These are phyloP conservation scores for Drosophila hawaiiensis DNA, from an alignment of 2,888 invertebrate species.

Conservation along the genomic window DNA sequence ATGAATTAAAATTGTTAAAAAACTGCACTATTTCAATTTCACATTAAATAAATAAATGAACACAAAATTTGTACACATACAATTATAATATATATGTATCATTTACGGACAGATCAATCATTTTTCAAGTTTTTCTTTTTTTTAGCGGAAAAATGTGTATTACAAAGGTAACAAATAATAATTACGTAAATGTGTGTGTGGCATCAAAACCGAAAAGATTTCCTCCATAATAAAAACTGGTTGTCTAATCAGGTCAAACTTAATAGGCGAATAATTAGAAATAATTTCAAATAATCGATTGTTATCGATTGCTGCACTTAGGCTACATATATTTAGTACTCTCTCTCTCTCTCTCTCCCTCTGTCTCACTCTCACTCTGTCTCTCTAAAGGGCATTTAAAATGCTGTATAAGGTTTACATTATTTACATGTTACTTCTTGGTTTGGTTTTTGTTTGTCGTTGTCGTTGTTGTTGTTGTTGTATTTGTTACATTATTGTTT, in stretches of 20 bases:
- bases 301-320: constrained; percentile 3
- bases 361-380: background rate
- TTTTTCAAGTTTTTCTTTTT: background rate
- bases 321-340: background rate
- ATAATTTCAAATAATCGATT: constrained; percentile 3
- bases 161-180: constrained; percentile 3
- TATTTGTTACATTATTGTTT: constrained; percentile 67
- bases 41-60: background rate
- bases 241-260: constrained; percentile 3
- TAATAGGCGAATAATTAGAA: constrained; percentile 7
- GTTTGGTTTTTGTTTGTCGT: constrained; percentile 21
- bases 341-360: background rate
- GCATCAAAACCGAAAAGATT: constrained; percentile 1
- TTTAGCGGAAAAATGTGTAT: background rate
- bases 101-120: background rate
- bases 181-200: constrained; percentile 6
- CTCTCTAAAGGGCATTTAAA: background rate
- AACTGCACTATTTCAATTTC: no score
- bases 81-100: background rate
- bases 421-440: constrained; percentile 24
- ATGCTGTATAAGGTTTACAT: constrained; percentile 12
- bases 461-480: constrained; percentile 18
- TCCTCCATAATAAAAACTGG: constrained; percentile 6
- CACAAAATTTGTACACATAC: no score
- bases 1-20: no score